Conservation (phyloP, 2,888 invertebrate genomes). For the Pycnomerus fuliginosus region DNA sequence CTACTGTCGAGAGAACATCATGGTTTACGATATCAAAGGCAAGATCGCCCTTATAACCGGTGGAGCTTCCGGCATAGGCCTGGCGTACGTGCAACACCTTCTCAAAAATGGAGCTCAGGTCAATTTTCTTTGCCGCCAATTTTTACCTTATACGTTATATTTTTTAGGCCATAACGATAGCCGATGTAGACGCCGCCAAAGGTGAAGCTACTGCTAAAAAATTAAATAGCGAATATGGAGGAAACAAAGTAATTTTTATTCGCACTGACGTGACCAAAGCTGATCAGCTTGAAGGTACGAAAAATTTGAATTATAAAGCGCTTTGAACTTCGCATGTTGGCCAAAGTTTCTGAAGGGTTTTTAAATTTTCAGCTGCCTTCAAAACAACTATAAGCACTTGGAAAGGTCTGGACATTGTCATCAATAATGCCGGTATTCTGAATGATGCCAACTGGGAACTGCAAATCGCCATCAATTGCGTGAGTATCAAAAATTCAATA, state of each 20-base stretch:
- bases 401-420: conserved; percentile 56
- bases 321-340: conserved; percentile 1
- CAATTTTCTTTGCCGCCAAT: conserved; percentile 15
- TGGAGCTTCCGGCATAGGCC: conserved; percentile 58
- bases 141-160: conserved; percentile 2
- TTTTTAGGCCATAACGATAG: conserved; percentile 42
- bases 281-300: conserved; percentile 69
- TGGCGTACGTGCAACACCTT: conserved; percentile 52
- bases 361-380: conserved; percentile 48
- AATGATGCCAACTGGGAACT: conserved; percentile 76
- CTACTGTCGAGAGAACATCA: conserved; percentile 12
- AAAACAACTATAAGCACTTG: conserved; percentile 44
- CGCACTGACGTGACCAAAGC: conserved; percentile 73
- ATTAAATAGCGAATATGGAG: conserved; percentile 63
- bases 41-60: conserved; percentile 55
- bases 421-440: conserved; percentile 78
- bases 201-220: conserved; percentile 65
- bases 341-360: neutral
- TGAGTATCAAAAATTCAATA: conserved; percentile 34
- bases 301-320: neutral
- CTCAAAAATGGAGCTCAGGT: conserved; percentile 52
- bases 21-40: conserved; percentile 40
- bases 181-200: conserved; percentile 37
- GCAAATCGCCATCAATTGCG: conserved; percentile 59
- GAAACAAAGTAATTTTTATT: conserved; percentile 67